Percentiles rank a stretch among this genome's conserved stretches.
Conservation (phyloP, 2,113 vertebrate species). For the Thunnus thynnus region DNA sequence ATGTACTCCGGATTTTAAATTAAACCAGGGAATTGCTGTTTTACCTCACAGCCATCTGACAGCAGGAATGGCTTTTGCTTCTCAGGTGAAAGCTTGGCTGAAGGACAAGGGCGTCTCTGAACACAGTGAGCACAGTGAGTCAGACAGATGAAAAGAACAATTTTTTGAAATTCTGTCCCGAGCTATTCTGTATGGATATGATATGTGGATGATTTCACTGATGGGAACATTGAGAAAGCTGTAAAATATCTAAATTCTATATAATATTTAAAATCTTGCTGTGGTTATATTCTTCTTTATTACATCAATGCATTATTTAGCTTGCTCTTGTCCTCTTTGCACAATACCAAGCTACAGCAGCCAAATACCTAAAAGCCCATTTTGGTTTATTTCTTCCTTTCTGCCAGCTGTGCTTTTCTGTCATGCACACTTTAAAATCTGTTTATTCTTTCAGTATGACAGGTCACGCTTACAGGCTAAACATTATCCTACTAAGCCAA, state of each 20-base stretch:
- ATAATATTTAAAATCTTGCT: neutral
- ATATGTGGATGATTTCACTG: neutral
- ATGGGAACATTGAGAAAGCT: neutral
- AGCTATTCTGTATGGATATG: neutral
- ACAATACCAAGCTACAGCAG: slow-evolving; percentile 27
- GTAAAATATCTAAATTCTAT: neutral
- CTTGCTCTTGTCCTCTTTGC: neutral
- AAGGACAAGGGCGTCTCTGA: neutral
- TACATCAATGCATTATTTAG: slow-evolving; percentile 18
- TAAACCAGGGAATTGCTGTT: slow-evolving; percentile 21
- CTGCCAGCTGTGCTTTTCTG: slow-evolving; percentile 47
- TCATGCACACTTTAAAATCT: slow-evolving; percentile 58
- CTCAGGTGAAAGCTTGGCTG: slow-evolving; percentile 1
- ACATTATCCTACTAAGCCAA: slow-evolving; percentile 26
- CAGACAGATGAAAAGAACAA: too few species aligned
- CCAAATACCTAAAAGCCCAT: slow-evolving; percentile 52
- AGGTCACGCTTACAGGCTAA: slow-evolving; percentile 46
- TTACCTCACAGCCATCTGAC: neutral
- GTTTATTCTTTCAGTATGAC: slow-evolving; percentile 51
- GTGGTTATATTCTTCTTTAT: slow-evolving; percentile 1
- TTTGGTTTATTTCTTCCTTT: slow-evolving; percentile 19
- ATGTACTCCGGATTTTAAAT: slow-evolving; percentile 20
- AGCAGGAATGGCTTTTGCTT: slow-evolving; percentile 3
- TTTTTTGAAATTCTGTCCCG: neutral
- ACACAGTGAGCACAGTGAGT: too few species aligned